phyloP scores from a whole-genome alignment of 2,797 vertebrate species.

The Pitangus sulphuratus region DNA sequence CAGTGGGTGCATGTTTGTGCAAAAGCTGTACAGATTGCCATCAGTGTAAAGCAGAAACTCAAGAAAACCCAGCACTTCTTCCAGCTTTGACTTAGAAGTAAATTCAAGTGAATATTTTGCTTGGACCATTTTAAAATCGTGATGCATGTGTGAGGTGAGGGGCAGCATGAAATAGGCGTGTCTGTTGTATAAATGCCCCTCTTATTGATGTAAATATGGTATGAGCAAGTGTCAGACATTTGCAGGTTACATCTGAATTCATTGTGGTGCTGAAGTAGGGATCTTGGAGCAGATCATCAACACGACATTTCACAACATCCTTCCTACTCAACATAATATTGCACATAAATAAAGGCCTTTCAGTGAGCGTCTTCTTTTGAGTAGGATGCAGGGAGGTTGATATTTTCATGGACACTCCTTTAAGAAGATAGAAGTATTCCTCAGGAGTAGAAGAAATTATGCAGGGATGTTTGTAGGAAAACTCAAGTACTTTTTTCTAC shows the following conservation, averaged over 20 bases:
- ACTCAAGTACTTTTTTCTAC: neutral
- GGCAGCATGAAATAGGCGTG: accelerated
- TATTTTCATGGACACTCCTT: neutral
- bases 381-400: neutral
- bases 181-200: neutral
- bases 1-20: accelerated
- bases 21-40: neutral
- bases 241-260: neutral
- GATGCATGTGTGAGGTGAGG: accelerated
- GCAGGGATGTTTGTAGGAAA: neutral
- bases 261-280: neutral
- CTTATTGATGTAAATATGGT: neutral
- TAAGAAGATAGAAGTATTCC: neutral
- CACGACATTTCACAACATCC: neutral
- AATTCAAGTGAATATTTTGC: neutral
- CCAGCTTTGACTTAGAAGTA: neutral
- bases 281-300: neutral
- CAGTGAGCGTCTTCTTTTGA: neutral
- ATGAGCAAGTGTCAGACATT: neutral
- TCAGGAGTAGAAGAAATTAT: neutral
- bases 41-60: neutral
- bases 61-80: neutral
- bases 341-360: neutral
- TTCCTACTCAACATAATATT: neutral
- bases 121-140: neutral